Conservation (phyloP, 2,888 invertebrate genomes). For the Apamea anceps region DNA sequence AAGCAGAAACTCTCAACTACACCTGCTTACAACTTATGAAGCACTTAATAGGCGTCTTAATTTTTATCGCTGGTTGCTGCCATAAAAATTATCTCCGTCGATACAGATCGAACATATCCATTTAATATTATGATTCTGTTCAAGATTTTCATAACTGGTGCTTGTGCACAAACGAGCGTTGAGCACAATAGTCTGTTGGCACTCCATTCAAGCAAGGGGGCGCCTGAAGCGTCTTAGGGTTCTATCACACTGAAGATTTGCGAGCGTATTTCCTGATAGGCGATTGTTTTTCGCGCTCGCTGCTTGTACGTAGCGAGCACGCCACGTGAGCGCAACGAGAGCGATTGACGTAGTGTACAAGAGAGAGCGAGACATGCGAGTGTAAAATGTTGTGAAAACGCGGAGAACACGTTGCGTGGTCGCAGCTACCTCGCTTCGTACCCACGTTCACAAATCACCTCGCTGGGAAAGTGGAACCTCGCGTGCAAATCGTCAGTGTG, state of each 20-base stretch:
- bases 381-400: background rate
- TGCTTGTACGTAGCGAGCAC: background rate
- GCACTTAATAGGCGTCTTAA: background rate
- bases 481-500: background rate
- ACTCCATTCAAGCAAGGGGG: constrained; percentile 39
- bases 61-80: constrained; percentile 17
- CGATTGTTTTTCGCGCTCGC: no score
- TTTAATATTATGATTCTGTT: constrained; percentile 39
- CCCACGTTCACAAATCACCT: background rate
- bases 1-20: background rate
- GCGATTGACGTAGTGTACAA: background rate
- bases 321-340: background rate
- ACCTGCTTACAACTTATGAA: constrained; percentile 12
- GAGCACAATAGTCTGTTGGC: constrained; percentile 48
- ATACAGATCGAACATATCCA: constrained; percentile 13
- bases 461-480: background rate
- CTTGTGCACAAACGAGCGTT: constrained; percentile 28
- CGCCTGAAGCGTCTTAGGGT: constrained; percentile 35
- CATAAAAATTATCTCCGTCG: constrained; percentile 18
- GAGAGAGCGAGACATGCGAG: background rate
- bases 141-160: constrained; percentile 21
- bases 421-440: background rate
- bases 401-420: no score
- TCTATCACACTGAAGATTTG: background rate
- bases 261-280: background rate